Evolutionary conservation across 35 echinoderm and acorn worm genomes (phyloP).

Genomic region (Lytechinus pictus): DNA sequence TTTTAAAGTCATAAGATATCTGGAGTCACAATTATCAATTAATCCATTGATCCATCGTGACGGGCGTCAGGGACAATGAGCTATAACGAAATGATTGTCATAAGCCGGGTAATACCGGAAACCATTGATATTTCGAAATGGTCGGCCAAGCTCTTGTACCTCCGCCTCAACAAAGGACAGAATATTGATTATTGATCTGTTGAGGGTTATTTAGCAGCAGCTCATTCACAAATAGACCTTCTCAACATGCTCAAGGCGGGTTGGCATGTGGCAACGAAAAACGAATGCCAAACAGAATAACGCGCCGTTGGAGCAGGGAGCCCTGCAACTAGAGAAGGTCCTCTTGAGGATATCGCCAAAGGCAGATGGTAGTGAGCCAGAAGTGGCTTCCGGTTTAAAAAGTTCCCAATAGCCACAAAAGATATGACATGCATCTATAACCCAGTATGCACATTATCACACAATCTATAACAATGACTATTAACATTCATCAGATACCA

Average conservation of each 20-base stretch:
- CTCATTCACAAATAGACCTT: neutral
- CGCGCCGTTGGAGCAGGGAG: neutral
- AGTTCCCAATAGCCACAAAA: neutral
- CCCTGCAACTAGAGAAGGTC: neutral
- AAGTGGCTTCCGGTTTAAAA: neutral
- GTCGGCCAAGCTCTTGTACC: neutral
- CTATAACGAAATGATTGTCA: neutral
- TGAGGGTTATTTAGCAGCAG: neutral
- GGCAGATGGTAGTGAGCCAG: neutral
- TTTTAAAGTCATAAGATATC: neutral
- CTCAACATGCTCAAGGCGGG: neutral
- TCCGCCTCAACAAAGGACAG: neutral
- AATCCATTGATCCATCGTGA: neutral
- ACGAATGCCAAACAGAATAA: neutral
- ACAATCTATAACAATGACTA: neutral
- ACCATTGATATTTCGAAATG: neutral
- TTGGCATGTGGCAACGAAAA: slow-evolving; percentile 2
- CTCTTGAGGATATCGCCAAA: neutral
- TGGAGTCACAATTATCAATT: neutral
- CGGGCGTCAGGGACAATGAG: neutral
- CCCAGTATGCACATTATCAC: neutral
- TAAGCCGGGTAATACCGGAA: neutral
- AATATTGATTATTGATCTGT: neutral
- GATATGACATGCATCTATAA: neutral
- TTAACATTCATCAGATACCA: neutral